Conservation (phyloP, 2,113 vertebrate genomes). For the Barbus barbus region DNA sequence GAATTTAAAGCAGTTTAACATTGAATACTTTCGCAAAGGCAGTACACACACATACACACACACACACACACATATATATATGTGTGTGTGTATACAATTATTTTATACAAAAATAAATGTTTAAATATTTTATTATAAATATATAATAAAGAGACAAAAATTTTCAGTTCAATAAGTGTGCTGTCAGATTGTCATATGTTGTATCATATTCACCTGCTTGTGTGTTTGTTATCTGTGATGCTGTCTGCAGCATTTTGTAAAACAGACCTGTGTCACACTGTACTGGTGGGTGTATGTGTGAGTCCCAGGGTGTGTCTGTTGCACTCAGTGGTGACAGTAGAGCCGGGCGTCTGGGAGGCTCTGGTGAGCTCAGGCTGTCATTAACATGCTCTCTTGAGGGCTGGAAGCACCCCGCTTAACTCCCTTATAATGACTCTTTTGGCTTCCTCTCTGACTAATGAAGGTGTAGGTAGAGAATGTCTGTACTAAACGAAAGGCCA, state of each 20-base stretch:
- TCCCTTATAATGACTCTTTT: slow-evolving; percentile 46
- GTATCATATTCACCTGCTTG: neutral
- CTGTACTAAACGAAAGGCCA: slow-evolving; percentile 45
- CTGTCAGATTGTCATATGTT: neutral
- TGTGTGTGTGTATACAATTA: too few relatives aligned
- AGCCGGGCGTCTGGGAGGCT: slow-evolving; percentile 45
- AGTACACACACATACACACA: too few relatives aligned
- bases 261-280: neutral
- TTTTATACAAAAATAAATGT: too few relatives aligned
- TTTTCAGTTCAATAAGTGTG: neutral
- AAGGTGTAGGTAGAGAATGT: slow-evolving; percentile 57
- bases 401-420: slow-evolving; percentile 42
- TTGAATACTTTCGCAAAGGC: too few relatives aligned
- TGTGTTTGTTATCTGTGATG: neutral
- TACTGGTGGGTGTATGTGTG: neutral
- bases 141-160: too few relatives aligned
- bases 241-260: neutral
- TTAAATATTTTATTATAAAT: too few relatives aligned
- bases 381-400: slow-evolving; percentile 51
- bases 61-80: too few relatives aligned
- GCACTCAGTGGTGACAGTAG: slow-evolving; percentile 32
- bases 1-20: too few relatives aligned
- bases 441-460: slow-evolving; percentile 52
- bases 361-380: slow-evolving; percentile 47
- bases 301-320: neutral